Conservation (phyloP, 2,888 invertebrate species). For the Drosophila atroscutellata region DNA sequence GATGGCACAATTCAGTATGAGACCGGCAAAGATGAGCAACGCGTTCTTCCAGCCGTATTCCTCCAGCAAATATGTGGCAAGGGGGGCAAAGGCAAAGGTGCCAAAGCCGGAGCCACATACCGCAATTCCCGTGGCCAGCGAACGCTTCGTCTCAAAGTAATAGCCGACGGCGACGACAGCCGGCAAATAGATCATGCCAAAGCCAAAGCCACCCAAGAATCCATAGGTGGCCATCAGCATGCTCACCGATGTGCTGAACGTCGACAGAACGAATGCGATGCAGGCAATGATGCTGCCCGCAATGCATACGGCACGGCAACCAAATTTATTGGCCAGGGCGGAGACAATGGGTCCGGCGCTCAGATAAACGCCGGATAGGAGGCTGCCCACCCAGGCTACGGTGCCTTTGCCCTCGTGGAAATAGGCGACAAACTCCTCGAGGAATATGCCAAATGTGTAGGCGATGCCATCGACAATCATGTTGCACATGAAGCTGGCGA, state of each 20-base stretch:
- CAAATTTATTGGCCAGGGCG: constrained; percentile 97
- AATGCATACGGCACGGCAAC: constrained; percentile 97
- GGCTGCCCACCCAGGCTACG: constrained; percentile 97
- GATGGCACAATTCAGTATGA: constrained; percentile 95
- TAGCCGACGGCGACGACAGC: constrained; percentile 98
- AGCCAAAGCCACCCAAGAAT: constrained; percentile 96
- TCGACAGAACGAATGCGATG: constrained; percentile 93
- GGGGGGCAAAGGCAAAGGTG: constrained; percentile 97
- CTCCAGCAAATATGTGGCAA: constrained; percentile 92
- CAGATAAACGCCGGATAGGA: constrained; percentile 97
- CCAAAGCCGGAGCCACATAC: constrained; percentile 98
- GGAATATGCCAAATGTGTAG: constrained; percentile 98
- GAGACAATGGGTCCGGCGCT: constrained; percentile 98
- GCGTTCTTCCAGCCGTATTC: constrained; percentile 95
- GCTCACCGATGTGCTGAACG: constrained; percentile 94
- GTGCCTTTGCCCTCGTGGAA: constrained; percentile 95
- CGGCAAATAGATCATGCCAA: constrained; percentile 97
- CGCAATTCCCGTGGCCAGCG: constrained; percentile 96
- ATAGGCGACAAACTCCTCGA: constrained; percentile 91
- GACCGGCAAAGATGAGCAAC: constrained; percentile 95
- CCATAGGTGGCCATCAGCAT: constrained; percentile 97
- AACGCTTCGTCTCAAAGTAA: constrained; percentile 98
- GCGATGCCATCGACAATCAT: constrained; percentile 99
- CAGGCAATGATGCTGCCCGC: constrained; percentile 95
- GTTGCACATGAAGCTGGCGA: constrained; percentile 98